Evolutionary conservation across 2,797 vertebrate species (phyloP).

Genomic region (Hippoglossus hippoglossus): DNA sequence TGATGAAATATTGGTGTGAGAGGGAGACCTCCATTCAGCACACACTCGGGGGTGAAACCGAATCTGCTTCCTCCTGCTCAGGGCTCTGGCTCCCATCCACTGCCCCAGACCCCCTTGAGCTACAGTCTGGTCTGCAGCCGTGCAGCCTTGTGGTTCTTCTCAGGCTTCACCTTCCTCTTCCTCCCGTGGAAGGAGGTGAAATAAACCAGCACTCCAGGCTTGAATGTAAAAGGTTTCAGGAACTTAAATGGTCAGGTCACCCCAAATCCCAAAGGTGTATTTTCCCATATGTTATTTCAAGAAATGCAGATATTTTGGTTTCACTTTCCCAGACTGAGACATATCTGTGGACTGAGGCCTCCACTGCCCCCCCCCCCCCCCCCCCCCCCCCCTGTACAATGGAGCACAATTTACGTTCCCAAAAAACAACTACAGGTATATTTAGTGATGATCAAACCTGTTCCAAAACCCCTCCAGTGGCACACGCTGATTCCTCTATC

Average conservation of each 20-base stretch:
- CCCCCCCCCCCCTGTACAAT: no score
- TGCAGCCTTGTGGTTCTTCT: constrained; percentile 63
- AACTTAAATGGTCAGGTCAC: constrained; percentile 42
- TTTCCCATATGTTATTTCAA: no score
- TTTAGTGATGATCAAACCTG: no score
- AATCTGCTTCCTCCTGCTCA: constrained; percentile 63
- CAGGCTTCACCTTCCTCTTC: constrained; percentile 60
- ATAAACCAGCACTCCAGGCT: constrained; percentile 33
- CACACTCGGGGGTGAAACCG: constrained; percentile 73
- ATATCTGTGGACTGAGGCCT: no score
- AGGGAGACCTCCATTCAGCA: constrained; percentile 68
- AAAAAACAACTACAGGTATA: no score
- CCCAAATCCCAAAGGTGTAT: constrained; percentile 13
- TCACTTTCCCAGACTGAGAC: no score
- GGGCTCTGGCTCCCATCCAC: constrained; percentile 69
- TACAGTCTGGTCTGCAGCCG: constrained; percentile 53
- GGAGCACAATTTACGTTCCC: no score
- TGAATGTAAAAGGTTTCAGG: not conserved
- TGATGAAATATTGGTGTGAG: constrained; percentile 76
- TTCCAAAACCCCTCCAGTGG: not conserved
- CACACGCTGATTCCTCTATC: not conserved
- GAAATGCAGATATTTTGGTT: no score
- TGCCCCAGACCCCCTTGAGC: constrained; percentile 59
- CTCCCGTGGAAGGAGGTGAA: constrained; percentile 24
- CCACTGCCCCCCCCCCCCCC: no score